phyloP scores from a whole-genome alignment of 2,113 vertebrate genomes.

The Centropus bengalensis region DNA sequence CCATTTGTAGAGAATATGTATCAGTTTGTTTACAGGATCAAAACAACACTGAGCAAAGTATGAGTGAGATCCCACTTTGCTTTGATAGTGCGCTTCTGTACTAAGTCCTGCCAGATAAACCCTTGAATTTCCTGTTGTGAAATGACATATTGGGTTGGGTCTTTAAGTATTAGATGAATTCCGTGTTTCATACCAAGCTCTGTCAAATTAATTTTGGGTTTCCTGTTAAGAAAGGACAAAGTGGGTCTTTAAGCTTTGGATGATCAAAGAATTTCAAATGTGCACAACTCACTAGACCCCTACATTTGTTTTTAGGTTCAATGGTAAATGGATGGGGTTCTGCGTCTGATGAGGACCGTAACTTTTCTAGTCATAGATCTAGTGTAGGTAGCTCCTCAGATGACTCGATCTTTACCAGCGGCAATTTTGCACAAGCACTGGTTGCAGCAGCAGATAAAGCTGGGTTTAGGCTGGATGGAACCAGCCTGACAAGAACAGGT shows the following conservation, averaged over 20 bases:
- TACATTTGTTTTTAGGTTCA: slow-evolving; percentile 92
- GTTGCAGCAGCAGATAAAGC: slow-evolving; percentile 96
- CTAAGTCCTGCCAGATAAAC: neutral
- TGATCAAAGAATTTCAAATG: slow-evolving; percentile 32
- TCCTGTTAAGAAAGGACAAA: neutral
- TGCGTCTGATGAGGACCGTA: slow-evolving; percentile 94
- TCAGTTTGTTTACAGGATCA: neutral
- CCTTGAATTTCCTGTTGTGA: neutral
- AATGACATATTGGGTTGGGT: neutral
- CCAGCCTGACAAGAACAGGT: slow-evolving; percentile 96
- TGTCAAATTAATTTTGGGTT: neutral
- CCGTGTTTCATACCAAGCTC: neutral
- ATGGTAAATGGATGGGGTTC: slow-evolving; percentile 99
- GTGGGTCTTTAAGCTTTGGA: slow-evolving; percentile 35
- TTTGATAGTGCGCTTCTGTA: neutral
- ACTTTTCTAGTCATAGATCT: slow-evolving; percentile 97
- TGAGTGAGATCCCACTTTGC: neutral
- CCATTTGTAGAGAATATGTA: neutral
- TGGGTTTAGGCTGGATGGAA: slow-evolving; percentile 94
- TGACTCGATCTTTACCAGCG: slow-evolving; percentile 94
- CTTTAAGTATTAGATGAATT: neutral
- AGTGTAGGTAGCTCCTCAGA: slow-evolving; percentile 95
- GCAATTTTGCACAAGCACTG: slow-evolving; percentile 95
- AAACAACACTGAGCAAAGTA: neutral
- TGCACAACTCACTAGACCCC: slow-evolving; percentile 76